Evolutionary conservation across 2,888 invertebrate genomes (phyloP).

Genomic region (Cataglyphis rosenhaueri): DNA sequence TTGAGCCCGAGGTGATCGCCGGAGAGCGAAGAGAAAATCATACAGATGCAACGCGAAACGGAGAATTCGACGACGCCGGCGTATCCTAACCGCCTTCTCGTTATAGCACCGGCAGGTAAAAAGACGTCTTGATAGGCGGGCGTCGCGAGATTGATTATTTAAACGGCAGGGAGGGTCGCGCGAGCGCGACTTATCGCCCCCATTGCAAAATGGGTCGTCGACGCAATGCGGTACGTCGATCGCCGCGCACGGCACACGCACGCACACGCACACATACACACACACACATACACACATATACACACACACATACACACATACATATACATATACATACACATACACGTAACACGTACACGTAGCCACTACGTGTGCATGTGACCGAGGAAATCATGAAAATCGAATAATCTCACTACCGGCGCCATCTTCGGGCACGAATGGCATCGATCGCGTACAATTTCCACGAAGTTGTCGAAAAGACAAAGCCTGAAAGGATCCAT

Average conservation of each 20-base stretch:
- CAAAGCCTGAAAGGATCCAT: constrained; percentile 62
- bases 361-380: constrained; percentile 37
- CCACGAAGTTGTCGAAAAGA: constrained; percentile 38
- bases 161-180: constrained; percentile 60
- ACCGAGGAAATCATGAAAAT: constrained; percentile 74
- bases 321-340: background rate
- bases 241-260: constrained; percentile 56
- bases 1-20: background rate
- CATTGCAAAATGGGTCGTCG: constrained; percentile 82
- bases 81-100: background rate
- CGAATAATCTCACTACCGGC: constrained; percentile 71
- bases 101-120: constrained; percentile 8
- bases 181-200: constrained; percentile 76
- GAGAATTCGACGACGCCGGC: background rate
- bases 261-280: constrained; percentile 19
- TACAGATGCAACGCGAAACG: background rate
- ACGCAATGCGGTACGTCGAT: constrained; percentile 82
- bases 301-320: background rate
- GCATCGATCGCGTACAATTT: constrained; percentile 58
- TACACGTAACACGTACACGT: background rate
- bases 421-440: constrained; percentile 70
- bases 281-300: constrained; percentile 31
- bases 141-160: constrained; percentile 77
- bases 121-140: constrained; percentile 36
- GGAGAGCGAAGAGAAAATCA: background rate